Conservation (phyloP, 2,888 invertebrate genomes). For the Pandemis cinnamomeana region DNA sequence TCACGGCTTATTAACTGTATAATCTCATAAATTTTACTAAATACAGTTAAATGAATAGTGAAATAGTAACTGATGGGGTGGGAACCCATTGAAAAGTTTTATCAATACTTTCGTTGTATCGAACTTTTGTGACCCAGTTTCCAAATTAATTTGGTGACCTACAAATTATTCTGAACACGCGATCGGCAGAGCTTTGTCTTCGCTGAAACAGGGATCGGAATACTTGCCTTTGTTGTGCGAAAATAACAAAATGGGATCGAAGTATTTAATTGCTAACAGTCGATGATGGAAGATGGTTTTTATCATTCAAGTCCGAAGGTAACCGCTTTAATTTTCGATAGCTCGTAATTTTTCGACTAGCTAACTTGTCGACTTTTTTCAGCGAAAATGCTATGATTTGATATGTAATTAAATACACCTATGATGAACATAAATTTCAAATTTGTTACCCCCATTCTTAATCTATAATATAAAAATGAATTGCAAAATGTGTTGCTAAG, state of each 20-base stretch:
- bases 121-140: constrained; percentile 64
- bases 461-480: too few species aligned
- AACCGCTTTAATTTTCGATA: constrained; percentile 4
- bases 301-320: constrained; percentile 47
- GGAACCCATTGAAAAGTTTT: constrained; percentile 54
- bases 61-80: not conserved
- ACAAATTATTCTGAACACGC: constrained; percentile 38
- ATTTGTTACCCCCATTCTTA: too few species aligned
- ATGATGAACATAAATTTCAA: too few species aligned
- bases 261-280: constrained; percentile 44
- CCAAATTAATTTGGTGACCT: constrained; percentile 55
- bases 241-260: constrained; percentile 36
- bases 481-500: too few species aligned
- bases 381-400: too few species aligned
- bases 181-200: constrained; percentile 29
- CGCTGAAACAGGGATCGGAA: constrained; percentile 19
- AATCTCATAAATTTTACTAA: not conserved
- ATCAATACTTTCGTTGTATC: constrained; percentile 59
- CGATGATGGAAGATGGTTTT: constrained; percentile 63
- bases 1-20: not conserved
- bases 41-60: not conserved
- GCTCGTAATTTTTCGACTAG: too few species aligned
- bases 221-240: constrained; percentile 36
- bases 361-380: too few species aligned
- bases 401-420: too few species aligned